These are phyloP conservation scores for Dreissena rostriformis DNA, from an alignment of 1,140 invertebrate species.

Conservation along the genomic window DNA sequence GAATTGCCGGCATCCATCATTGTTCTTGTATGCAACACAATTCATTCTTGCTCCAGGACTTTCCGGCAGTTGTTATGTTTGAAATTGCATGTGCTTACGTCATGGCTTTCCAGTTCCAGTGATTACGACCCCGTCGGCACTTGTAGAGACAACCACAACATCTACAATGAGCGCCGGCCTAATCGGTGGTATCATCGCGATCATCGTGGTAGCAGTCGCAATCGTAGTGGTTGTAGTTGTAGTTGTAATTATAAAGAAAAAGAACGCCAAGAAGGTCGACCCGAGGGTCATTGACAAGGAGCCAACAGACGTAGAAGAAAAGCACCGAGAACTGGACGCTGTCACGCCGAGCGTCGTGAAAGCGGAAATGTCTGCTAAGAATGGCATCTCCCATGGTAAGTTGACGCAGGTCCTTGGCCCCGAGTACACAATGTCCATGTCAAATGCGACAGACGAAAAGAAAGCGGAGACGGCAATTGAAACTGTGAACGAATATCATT, in stretches of 20 bases:
- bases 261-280: slow-evolving; percentile 51
- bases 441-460: slow-evolving; percentile 39
- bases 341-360: slow-evolving; percentile 50
- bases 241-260: slow-evolving; percentile 5
- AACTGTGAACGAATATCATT: background rate
- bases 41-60: too few species aligned
- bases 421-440: slow-evolving; percentile 52
- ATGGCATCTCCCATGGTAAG: slow-evolving; percentile 50
- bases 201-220: slow-evolving; percentile 8
- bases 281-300: slow-evolving; percentile 39
- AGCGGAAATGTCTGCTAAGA: slow-evolving; percentile 30
- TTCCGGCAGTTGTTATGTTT: too few species aligned
- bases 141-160: background rate
- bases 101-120: background rate
- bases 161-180: background rate
- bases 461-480: background rate
- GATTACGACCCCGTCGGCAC: background rate
- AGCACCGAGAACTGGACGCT: background rate
- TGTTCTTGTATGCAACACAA: too few species aligned
- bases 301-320: background rate
- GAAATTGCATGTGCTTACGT: too few species aligned
- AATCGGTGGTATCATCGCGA: background rate
- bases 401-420: slow-evolving; percentile 44
- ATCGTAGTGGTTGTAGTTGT: background rate
- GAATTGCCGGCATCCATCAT: too few species aligned